Base-by-base conservation (phyloP, 2,113 vertebrate species). In the Ochotona princeps region DNA sequence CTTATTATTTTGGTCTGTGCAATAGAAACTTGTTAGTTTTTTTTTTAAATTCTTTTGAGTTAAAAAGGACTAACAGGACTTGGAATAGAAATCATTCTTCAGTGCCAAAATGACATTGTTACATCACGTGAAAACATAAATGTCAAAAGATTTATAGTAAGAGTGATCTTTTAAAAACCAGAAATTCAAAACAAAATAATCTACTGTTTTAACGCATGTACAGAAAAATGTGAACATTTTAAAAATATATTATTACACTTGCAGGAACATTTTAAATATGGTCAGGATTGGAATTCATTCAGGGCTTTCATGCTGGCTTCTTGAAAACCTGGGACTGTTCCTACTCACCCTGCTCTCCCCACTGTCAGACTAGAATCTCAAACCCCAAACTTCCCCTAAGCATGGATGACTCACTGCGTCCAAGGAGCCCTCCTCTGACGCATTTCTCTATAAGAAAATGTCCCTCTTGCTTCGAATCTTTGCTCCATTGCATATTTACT, bases 111-210 rank as follows among this genome's bases (percentile, higher is more conserved):
- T 66, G 38, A 67, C 49, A 91, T n/a, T 72, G 54, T 38, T 79
- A 2, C 32, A 88, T 21, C 78, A 69, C 11, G 9, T 51, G 32
- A 95, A 94, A 89, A 83, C 84, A 67, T 26, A 89, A 47, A 88
- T 79, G 90, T 85, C 69, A 84, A 80, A 96, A 70, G 54, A 82
- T 79, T 90, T 90, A 78, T 44, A 26, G 15, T 57, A 23, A 65
- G 15, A 3, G 7, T 51, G 38, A 61, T 8, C 18, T 26, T 92
- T 91, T 83, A 72, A 49, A 91, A 89, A 54, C 5, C 14, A 17
- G 32, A 92, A 72, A 35, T 76, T 7, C 67, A 73, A 93, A 84
- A 65, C 35, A 72, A 66, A 38, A 74, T 7, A 85, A 75, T 92
- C 12, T 44, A 63, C 38, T 47, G 20, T 73, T 85, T 88, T 47